phyloP scores from a whole-genome alignment of 2,888 invertebrate genomes.

The Litoditis marina region DNA sequence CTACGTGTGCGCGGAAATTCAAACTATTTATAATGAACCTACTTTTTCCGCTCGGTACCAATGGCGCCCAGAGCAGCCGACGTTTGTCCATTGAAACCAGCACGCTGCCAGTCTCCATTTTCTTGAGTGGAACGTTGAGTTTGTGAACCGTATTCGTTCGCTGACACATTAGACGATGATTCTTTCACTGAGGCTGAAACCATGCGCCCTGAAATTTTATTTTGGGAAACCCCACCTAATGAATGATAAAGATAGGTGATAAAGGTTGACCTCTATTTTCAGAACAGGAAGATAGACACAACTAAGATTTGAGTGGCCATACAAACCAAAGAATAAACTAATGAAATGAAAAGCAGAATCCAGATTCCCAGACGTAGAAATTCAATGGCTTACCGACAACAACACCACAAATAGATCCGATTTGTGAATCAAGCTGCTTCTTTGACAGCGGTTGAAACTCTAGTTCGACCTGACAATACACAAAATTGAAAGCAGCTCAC shows the following conservation, averaged over 20 bases:
- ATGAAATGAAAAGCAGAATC: too few species aligned
- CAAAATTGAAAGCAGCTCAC: too few species aligned
- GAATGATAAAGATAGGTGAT: neutral
- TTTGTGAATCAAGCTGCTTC: conserved; percentile 32
- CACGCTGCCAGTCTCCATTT: conserved; percentile 5
- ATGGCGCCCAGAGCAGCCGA: conserved; percentile 31
- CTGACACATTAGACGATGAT: neutral
- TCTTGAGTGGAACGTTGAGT: neutral
- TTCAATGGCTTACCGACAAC: conserved; percentile 28
- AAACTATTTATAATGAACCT: neutral
- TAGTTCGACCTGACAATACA: conserved; percentile 28
- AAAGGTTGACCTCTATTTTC: too few species aligned
- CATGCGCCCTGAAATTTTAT: conserved; percentile 14
- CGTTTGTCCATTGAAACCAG: conserved; percentile 2
- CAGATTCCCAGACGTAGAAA: too few species aligned
- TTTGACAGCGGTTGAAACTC: conserved; percentile 37
- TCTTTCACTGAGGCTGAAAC: conserved; percentile 14
- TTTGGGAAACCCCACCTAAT: too few species aligned
- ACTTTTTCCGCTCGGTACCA: conserved; percentile 41
- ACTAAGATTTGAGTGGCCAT: too few species aligned
- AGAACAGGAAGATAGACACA: too few species aligned
- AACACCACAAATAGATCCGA: conserved; percentile 22
- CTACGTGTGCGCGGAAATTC: too few species aligned
- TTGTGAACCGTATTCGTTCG: neutral
- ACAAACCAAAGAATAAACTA: neutral